Evolutionary conservation across 2,797 vertebrate genomes (phyloP).

Genomic region (Holocentrus rufus): DNA sequence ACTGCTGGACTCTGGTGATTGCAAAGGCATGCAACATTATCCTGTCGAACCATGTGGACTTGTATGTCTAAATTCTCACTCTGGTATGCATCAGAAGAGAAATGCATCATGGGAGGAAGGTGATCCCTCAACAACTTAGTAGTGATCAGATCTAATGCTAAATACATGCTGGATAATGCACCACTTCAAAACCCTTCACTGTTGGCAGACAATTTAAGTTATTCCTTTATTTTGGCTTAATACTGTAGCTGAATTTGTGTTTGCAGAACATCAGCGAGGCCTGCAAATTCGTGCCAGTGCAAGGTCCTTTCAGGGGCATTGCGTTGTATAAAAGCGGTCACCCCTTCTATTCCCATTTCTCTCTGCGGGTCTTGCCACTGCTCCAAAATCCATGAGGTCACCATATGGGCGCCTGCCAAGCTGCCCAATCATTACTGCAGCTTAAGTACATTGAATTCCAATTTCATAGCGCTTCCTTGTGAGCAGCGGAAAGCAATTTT

Average conservation of each 20-base stretch:
- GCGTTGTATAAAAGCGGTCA: conserved; percentile 45
- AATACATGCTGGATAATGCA: background rate
- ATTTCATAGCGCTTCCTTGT: conserved; percentile 71
- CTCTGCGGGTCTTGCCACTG: conserved; percentile 53
- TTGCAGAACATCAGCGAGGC: conserved; percentile 14
- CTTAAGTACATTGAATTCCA: conserved; percentile 77
- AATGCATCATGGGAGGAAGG: conserved; percentile 7
- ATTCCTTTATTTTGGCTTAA: background rate
- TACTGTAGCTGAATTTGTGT: conserved; percentile 13
- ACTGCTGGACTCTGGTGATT: background rate
- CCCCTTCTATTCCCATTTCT: conserved; percentile 47
- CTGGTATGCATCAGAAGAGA: conserved; percentile 7
- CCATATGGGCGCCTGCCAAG: conserved; percentile 61
- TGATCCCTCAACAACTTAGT: background rate
- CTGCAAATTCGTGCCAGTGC: conserved; percentile 23
- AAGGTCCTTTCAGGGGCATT: conserved; percentile 42
- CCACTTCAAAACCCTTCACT: background rate
- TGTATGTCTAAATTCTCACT: conserved; percentile 1
- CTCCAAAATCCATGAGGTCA: conserved; percentile 73
- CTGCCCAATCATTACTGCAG: conserved; percentile 69
- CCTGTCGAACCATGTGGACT: background rate
- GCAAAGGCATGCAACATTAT: background rate
- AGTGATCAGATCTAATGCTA: background rate
- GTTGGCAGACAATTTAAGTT: background rate
- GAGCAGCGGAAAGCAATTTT: conserved; percentile 76